Evolutionary conservation across 2,797 vertebrate genomes (phyloP).

Genomic region (Dipus sagitta): DNA sequence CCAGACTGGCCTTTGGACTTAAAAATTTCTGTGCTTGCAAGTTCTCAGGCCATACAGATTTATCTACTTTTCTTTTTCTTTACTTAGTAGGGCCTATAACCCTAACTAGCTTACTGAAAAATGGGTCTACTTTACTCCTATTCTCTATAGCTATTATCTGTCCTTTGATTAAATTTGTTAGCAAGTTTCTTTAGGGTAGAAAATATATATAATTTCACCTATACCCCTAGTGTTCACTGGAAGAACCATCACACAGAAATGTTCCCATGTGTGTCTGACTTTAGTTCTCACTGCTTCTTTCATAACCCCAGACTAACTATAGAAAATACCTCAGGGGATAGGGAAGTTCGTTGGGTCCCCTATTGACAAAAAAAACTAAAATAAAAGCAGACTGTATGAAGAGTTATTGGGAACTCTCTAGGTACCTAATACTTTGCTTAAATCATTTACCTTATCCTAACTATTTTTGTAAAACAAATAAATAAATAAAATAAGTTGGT

Average conservation of each 20-base stretch:
- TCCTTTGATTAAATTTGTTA: neutral
- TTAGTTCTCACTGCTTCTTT: neutral
- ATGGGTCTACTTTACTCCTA: no score
- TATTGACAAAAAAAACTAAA: neutral
- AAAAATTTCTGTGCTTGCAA: no score
- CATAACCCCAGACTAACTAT: accelerated
- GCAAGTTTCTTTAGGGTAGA: neutral
- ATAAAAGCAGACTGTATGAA: accelerated
- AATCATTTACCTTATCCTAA: neutral
- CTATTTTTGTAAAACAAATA: neutral
- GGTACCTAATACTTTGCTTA: neutral
- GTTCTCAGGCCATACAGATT: no score
- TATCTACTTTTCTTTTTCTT: no score
- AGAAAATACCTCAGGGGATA: no score
- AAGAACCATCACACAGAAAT: neutral
- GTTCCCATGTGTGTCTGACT: neutral
- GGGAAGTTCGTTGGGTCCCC: accelerated
- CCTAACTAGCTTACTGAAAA: no score
- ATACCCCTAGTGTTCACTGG: neutral
- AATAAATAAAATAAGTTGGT: neutral
- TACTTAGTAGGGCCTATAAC: no score
- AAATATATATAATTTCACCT: neutral
- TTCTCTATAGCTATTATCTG: neutral
- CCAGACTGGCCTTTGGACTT: no score
- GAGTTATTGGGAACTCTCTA: neutral